Evolutionary conservation across 2,888 invertebrate genomes (phyloP), one percentile per base, ranked within the genome.

Genomic region (Drosophila paracracens): DNA sequence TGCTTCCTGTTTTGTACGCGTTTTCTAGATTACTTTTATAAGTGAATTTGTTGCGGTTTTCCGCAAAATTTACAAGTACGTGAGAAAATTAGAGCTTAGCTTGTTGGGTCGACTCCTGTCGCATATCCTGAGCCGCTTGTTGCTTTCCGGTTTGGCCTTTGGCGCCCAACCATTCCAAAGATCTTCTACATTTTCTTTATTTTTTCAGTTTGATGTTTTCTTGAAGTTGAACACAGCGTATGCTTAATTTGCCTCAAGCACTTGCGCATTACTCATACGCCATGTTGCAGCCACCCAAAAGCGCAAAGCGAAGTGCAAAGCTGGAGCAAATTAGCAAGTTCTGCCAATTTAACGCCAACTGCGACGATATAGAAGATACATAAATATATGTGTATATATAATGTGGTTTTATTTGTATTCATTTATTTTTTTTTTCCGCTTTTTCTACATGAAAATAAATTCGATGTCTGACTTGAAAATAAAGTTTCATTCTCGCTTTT

Each of bases 11-110:
- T 83, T 77, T 69, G 81, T 85, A 81, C 85, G 85, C 86, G 88
- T 76, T 85, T 85, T 88, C 89, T 85, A 87, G 89, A 89, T 87
- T 87, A 87, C 87, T 87, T 87, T 87, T 87, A 80, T 87, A 87
- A 87, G 87, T 87, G 89, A 87, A 87, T 87, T 87, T 87, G 87
- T 87, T 87, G 87, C 87, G 87, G 87, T 87, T 87, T 87, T 87
- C 87, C 87, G 87, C 87, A 89, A 87, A 87, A 89, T 87, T 87
- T 87, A 87, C 89, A 89, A 87, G 87, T 87, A 87, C 87, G 87
- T 87, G 87, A 87, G 87, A 87, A 89, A 87, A 87, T 87, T 87
- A 87, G 89, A 83, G 87, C 88, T 87, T 87, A 85, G 85, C 85
- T 82, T 73, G 71, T 74, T 71, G 68, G 62, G 50, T 57, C 40